Base-by-base conservation (phyloP, 1,140 invertebrate species). In the Drosophila aff. region DNA sequence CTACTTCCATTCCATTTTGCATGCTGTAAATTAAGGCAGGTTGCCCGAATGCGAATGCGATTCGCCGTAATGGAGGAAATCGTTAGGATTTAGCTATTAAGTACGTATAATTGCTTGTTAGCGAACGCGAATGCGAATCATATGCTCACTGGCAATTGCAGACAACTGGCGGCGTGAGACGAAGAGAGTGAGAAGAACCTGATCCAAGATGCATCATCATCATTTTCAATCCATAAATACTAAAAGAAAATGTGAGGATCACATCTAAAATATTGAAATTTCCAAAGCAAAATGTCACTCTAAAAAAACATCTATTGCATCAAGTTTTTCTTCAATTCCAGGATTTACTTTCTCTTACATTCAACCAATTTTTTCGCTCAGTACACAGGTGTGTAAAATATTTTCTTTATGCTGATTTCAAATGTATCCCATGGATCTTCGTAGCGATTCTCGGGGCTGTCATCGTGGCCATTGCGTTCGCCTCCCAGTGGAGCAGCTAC, bases 1-100 rank as follows among this genome's bases (percentile, higher is more conserved):
- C 77, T 79, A 79, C 69, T 84, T 87, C 85, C 82, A 81, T 89
- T 87, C 87, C 81, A 69, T 84, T 87, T 90, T 90, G 85, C 84
- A 87, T 87, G 84, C 76, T 81, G 85, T 89, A 87, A 87, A 87
- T 89, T 90, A 76, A 89, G 61, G 71, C 85, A 90, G 64, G 71
- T 67, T 89, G 66, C 72, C 65, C 67, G 68, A 82, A 69, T 86
- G 58, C 66, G 69, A 82, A 67, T 86, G 61, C 66, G 50, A 47
- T 75, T 66, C 68, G 63, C 71, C 55, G 77, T 84, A 90, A 69
- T 64, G 49, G 69, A 81, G 84, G 85, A 84, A 87, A 90, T 90
- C 62, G 85, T 84, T 90, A 75, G 77, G 63, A 84, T 57, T 60
- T 38, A 81, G 69, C 74, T 55, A 81, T 89, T 84, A 90, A 84